Percentiles rank a stretch among this genome's conserved stretches.
Evolutionary conservation across 2,888 invertebrate species (phyloP).

Genomic region (Eilema depressum): DNA sequence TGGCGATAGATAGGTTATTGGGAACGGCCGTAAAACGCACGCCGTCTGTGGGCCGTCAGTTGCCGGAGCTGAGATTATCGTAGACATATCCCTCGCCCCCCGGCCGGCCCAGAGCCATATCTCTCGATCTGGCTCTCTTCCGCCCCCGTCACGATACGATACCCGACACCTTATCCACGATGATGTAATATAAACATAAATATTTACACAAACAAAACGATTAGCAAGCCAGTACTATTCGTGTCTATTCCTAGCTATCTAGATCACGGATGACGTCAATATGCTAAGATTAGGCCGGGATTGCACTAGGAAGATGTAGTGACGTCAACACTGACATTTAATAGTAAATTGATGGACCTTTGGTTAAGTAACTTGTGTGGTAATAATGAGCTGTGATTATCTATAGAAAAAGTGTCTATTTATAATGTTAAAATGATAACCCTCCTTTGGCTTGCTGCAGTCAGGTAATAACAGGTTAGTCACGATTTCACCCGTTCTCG

Average conservation of each 20-base stretch:
- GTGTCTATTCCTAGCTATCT: slow-evolving; percentile 25
- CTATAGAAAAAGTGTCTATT: too few species aligned
- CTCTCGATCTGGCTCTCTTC: too few species aligned
- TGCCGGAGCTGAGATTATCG: too few species aligned
- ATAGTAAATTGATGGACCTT: slow-evolving; percentile 22
- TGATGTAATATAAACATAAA: slow-evolving; percentile 15
- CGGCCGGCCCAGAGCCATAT: too few species aligned
- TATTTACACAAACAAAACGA: slow-evolving; percentile 21
- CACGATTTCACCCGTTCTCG: too few species aligned
- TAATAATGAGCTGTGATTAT: neutral
- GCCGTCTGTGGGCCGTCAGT: too few species aligned
- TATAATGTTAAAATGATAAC: too few species aligned
- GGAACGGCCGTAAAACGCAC: too few species aligned
- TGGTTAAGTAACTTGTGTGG: slow-evolving; percentile 5
- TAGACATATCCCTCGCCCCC: too few species aligned
- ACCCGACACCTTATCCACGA: neutral
- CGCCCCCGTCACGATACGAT: neutral
- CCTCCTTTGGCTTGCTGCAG: too few species aligned
- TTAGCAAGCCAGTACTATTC: slow-evolving; percentile 6
- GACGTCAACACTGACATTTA: slow-evolving; percentile 51
- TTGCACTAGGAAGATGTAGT: slow-evolving; percentile 51
- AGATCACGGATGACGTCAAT: slow-evolving; percentile 48
- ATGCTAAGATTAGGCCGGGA: slow-evolving; percentile 45
- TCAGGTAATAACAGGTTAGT: too few species aligned
- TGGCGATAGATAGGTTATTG: too few species aligned